Base-by-base conservation (phyloP, 2,113 vertebrate species). In the Festucalex cinctus region DNA sequence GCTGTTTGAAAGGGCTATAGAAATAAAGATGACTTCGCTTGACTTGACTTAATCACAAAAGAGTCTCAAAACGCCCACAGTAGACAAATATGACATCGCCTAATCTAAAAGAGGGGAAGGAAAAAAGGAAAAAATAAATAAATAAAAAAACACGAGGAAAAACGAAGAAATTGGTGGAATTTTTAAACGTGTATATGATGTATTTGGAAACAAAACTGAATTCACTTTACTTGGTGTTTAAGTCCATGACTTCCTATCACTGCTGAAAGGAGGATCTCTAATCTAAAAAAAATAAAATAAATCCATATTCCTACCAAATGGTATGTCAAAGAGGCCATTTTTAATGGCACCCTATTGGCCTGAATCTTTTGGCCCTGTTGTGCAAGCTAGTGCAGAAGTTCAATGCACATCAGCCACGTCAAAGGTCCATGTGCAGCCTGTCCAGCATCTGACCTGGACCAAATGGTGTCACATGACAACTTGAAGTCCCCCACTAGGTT, bases 291-390 rank as follows among this genome's bases (percentile, higher is more conserved):
- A 54, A 26, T 6, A 10, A 24, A 56, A 32, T 17, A 32, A 32
- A 32, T 57, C 26, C 26, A 32, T 57, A 32, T 19, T 26, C 26
- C 26, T 32, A 26, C 16, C 26, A 28, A 57, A 19, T 57, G 12
- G 28, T 8, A 26, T 32, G 54, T 57, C 54, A 57, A 32, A 32
- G 54, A 57, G 54, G 54, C 16, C 54, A 32, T 57, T 57, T 57
- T 57, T 32, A 32, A 32, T 57, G 14, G 51, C 51, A 14, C 26
- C 83, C 80, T 54, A 24, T 63, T 60, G 78, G 58, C 56, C 68
- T 71, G 79, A 85, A 86, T 81, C 65, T 74, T n/a, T 32, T 83
- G 82, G 63, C 80, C 73, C 12, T 5, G 9, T 24, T 17, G 39
- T 17, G 60, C n/a, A 41, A 62, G 22, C 13, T 12, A 26, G 24